Percentiles rank a stretch among this genome's conserved stretches.
Conservation (phyloP, 2,888 invertebrate species). For the Perithous albicinctus region DNA sequence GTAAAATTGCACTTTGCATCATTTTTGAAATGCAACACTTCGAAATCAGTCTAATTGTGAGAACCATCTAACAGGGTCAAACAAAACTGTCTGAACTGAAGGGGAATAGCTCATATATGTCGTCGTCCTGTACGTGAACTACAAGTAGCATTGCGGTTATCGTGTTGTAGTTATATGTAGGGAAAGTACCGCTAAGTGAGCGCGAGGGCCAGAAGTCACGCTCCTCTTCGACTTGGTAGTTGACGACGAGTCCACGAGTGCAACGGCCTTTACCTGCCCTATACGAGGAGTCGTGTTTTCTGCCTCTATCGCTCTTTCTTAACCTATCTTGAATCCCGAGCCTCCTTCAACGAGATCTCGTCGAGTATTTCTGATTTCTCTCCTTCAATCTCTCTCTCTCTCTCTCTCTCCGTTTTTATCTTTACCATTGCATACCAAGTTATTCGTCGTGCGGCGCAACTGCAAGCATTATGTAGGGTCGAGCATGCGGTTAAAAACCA, state of each 20-base stretch:
- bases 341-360: constrained; percentile 2
- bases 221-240: constrained; percentile 52
- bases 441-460: constrained; percentile 9
- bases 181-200: constrained; percentile 78
- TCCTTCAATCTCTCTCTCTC: constrained; percentile 5
- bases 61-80: no score
- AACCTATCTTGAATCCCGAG: constrained; percentile 17
- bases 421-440: not conserved
- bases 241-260: constrained; percentile 76
- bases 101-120: no score
- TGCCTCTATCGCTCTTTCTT: constrained; percentile 12
- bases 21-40: no score
- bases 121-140: not conserved
- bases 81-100: no score
- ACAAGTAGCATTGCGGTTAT: constrained; percentile 26
- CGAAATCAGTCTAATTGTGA: no score
- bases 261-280: constrained; percentile 80
- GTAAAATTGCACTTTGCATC: no score
- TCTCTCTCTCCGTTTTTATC: not conserved
- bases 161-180: constrained; percentile 56
- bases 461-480: constrained; percentile 13
- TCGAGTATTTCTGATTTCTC: constrained; percentile 22
- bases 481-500: constrained; percentile 8
- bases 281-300: constrained; percentile 38
- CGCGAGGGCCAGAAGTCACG: constrained; percentile 70